These are phyloP conservation scores for Notarius quadriscutis DNA, from an alignment of 2,113 vertebrate genomes.

Conservation along the genomic window DNA sequence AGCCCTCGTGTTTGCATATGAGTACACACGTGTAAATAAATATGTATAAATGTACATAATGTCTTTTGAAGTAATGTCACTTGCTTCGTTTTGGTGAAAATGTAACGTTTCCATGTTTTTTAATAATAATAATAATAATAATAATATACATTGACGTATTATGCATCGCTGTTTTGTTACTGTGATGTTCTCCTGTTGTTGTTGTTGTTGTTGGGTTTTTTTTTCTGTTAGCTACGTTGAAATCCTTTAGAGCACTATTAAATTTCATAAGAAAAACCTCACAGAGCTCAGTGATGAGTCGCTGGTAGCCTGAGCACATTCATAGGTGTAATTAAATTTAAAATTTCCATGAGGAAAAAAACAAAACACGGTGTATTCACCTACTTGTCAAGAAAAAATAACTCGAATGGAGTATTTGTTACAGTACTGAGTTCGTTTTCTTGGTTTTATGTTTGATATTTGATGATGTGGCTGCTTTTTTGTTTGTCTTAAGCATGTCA, in stretches of 20 bases:
- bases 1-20: background rate
- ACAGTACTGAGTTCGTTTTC: background rate
- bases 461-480: background rate
- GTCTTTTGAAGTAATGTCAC: background rate
- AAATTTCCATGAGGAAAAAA: background rate
- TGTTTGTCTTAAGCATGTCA: constrained; percentile 1
- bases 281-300: background rate
- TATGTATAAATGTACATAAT: constrained; percentile 30
- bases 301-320: background rate
- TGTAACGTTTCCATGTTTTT: background rate
- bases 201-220: constrained; percentile 9
- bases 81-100: background rate
- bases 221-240: background rate
- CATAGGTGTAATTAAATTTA: constrained; percentile 23
- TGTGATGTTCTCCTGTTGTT: background rate
- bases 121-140: background rate
- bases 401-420: background rate
- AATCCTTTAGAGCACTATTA: background rate
- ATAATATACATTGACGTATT: background rate
- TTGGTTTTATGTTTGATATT: background rate
- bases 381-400: background rate
- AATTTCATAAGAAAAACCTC: background rate
- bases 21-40: background rate
- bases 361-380: background rate
- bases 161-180: background rate